Conservation (phyloP, 2,797 vertebrate species). For the Diceros bicornis region DNA sequence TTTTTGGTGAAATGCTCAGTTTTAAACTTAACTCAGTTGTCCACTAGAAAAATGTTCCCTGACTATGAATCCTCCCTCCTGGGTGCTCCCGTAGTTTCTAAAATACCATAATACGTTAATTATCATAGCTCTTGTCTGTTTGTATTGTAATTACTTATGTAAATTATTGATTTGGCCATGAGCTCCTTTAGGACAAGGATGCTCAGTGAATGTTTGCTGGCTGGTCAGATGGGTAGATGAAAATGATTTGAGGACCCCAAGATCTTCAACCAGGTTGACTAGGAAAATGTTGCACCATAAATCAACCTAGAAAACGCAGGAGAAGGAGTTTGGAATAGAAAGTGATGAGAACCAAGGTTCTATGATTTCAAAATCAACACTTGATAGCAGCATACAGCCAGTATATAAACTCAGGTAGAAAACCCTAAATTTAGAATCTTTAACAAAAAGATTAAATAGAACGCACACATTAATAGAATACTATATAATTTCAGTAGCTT, state of each 20-base stretch:
- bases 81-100: not conserved
- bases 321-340: not conserved
- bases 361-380: not conserved
- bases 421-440: not conserved
- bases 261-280: not conserved
- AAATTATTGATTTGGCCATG: not conserved
- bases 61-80: not conserved
- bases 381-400: not conserved
- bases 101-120: not conserved
- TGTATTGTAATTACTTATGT: not conserved
- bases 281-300: not conserved
- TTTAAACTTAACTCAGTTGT: not conserved
- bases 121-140: not conserved
- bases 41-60: not conserved
- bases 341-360: not conserved
- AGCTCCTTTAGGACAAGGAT: slow-evolving; percentile 13
- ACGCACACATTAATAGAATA: not conserved
- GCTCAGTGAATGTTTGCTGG: not conserved
- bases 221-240: not conserved
- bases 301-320: not conserved
- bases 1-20: not conserved
- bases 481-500: not conserved
- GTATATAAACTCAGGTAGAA: not conserved
- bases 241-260: not conserved
- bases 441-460: not conserved